Evolutionary conservation across 2,797 vertebrate species (phyloP), one percentile per base, ranked within the genome.

Genomic region (Enteromius anoplus): DNA sequence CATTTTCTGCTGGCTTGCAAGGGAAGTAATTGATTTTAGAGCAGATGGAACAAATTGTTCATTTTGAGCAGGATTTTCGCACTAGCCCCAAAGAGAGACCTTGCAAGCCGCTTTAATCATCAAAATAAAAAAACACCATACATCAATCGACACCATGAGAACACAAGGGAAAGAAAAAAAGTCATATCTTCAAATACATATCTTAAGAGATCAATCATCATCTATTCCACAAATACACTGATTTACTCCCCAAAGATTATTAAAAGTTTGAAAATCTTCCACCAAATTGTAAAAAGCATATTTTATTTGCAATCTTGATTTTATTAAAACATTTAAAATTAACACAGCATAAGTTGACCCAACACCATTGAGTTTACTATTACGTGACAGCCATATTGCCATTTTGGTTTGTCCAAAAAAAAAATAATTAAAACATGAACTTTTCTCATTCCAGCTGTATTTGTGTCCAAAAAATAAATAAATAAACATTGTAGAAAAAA

Each of bases 1-100:
- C 86, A 69, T 75, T 83, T 83, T 82, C 80, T 87, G 47, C 81
- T 68, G 58, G 29, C 82, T 69, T 77, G 37, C 77, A 78, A 34
- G 85, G 37, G 79, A 82, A 77, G 80, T 87, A 86, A 89, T 88
- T 88, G 81, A 88, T 89, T 84, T 87, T 68, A 49, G 40, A 86
- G 64, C 71, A 82, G 76, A 85, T 78, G 73, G 64, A 85, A 86
- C 72, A 83, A 79, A 88, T 86, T 86, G 84, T 86, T 85, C 68
- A 78, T 85, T 85, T 80, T 71, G 69, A 71, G 77, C 68, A 19
- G 34, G 42, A 81, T 75, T 66, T 40, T 70, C 45, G 21, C 47
- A 21, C 68, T 75, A 9, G 37, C 53, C 53, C 29, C 14, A 83
- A 71, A 78, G 49, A 78, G 45, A 14, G 23, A 60, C 55, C 11